A percentile compares a stretch with the other conserved stretches of the same genome.
Evolutionary conservation across 1,140 invertebrate genomes (phyloP).

Genomic region (Paramacrobiotus metropolitanus): DNA sequence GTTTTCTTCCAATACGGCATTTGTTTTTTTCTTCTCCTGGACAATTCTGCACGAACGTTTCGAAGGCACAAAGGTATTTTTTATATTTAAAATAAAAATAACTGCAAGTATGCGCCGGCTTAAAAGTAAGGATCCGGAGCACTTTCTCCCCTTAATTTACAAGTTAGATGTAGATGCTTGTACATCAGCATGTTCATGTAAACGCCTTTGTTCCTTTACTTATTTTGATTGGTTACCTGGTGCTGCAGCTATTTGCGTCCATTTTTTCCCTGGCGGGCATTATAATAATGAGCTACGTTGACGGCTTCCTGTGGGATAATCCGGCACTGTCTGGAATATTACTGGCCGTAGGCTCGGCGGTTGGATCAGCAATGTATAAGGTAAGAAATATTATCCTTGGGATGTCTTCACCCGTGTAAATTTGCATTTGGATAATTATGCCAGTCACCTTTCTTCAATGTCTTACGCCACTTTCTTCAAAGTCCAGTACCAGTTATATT

Average conservation of each 20-base stretch:
- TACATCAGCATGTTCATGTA: not conserved
- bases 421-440: not conserved
- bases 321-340: not conserved
- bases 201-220: not conserved
- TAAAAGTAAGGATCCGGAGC: too few relatives aligned
- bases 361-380: not conserved
- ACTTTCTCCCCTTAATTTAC: too few relatives aligned
- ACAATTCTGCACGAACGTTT: not conserved
- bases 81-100: not conserved
- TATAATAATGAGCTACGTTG: not conserved
- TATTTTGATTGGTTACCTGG: too few relatives aligned
- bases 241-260: not conserved
- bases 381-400: not conserved
- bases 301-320: not conserved
- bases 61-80: not conserved
- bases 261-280: not conserved
- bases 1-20: not conserved
- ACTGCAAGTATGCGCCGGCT: too few relatives aligned
- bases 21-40: not conserved
- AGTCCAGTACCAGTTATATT: too few relatives aligned
- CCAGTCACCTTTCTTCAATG: too few relatives aligned
- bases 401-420: not conserved
- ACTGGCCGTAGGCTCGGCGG: not conserved
- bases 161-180: not conserved
- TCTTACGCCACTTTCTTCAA: too few relatives aligned